Percentiles rank a stretch among this genome's conserved stretches.
phyloP scores from a whole-genome alignment of 2,113 vertebrate species.

The Elaphurus davidianus region DNA sequence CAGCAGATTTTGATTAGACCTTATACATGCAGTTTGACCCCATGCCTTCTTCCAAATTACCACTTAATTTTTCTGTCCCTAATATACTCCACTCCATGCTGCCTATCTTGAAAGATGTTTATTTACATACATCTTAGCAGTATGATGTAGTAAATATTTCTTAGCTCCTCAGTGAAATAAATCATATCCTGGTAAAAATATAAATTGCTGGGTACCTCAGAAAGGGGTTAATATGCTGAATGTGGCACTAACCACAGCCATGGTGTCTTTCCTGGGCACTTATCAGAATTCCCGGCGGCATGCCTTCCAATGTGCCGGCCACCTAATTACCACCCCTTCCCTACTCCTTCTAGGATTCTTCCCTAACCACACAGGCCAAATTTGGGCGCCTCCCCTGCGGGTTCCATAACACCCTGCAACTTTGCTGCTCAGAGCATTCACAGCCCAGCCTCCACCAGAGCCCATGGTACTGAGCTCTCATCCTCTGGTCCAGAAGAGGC shows the following conservation, averaged over 20 bases:
- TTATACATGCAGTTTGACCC: background rate
- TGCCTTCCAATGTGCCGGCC: background rate
- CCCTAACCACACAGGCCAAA: background rate
- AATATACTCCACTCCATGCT: background rate
- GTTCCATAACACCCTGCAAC: background rate
- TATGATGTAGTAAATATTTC: background rate
- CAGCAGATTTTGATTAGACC: background rate
- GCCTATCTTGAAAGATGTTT: background rate
- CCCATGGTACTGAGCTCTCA: background rate
- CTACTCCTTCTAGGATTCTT: background rate
- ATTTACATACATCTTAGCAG: background rate
- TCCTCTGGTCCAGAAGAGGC: background rate
- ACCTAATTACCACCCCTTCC: background rate
- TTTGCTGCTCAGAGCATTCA: background rate
- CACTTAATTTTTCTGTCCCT: background rate
- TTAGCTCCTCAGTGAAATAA: background rate
- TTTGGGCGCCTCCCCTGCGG: rapidly evolving
- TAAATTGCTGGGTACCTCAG: background rate
- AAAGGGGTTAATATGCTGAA: background rate
- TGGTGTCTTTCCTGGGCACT: background rate
- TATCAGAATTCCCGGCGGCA: background rate
- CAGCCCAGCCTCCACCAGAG: background rate
- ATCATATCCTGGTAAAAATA: background rate
- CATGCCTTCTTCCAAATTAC: background rate
- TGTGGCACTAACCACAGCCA: rapidly evolving